These are phyloP conservation scores for Mylabris sibirica DNA, from an alignment of 2,888 invertebrate genomes.

Conservation along the genomic window DNA sequence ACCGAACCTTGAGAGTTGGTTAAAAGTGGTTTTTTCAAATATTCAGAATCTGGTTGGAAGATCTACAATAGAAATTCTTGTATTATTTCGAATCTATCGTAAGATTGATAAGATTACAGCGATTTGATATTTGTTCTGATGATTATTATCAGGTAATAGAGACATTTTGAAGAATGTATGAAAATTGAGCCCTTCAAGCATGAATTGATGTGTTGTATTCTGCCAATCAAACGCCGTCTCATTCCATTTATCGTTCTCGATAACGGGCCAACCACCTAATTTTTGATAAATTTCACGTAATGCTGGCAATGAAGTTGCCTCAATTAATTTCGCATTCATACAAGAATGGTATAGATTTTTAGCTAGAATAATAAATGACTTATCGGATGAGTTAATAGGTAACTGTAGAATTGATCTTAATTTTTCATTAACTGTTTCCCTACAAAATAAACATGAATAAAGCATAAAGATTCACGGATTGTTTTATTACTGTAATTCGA, in stretches of 20 bases:
- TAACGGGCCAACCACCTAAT: slow-evolving; percentile 89
- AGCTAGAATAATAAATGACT: slow-evolving; percentile 72
- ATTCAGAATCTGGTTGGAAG: background rate
- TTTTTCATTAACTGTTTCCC: slow-evolving; percentile 73
- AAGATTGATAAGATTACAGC: background rate
- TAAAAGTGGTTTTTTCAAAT: background rate
- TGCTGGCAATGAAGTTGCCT: slow-evolving; percentile 18
- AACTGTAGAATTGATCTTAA: slow-evolving; percentile 71
- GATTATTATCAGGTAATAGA: slow-evolving; percentile 11
- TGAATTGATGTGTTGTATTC: slow-evolving; percentile 77
- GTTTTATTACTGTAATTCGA: background rate
- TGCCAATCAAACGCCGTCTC: slow-evolving; percentile 76
- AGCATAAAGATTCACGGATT: slow-evolving; percentile 55
- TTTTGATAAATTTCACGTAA: slow-evolving; percentile 51
- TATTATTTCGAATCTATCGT: background rate
- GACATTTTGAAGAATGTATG: slow-evolving; percentile 20
- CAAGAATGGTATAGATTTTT: slow-evolving; percentile 82
- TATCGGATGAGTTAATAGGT: slow-evolving; percentile 64
- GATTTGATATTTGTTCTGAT: slow-evolving; percentile 10
- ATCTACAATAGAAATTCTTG: background rate
- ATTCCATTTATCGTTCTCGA: slow-evolving; percentile 77
- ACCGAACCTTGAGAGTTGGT: background rate
- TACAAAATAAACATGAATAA: slow-evolving; percentile 42
- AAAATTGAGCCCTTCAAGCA: slow-evolving; percentile 77
- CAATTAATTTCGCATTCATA: slow-evolving; percentile 70